phyloP scores from a whole-genome alignment of 2,797 vertebrate species.

The Brachyalestes nurse region DNA sequence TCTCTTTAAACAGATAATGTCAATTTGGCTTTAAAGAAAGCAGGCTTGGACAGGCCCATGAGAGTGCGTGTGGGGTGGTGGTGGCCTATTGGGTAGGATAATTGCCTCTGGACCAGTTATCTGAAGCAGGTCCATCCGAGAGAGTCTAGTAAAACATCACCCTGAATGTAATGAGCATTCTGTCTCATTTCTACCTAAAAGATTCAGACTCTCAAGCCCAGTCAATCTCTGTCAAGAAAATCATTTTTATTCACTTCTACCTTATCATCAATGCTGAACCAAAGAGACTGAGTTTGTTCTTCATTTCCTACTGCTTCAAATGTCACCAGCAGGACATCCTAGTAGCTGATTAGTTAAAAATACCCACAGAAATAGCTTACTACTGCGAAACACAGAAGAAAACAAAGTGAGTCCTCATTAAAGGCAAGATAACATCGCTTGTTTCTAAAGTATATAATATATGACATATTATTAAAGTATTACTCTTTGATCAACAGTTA shows the following conservation, averaged over 20 bases:
- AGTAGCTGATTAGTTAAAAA: background rate
- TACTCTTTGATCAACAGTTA: too few relatives aligned
- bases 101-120: too few relatives aligned
- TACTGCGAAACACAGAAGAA: too few relatives aligned
- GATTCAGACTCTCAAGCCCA: background rate
- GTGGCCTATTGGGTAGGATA: too few relatives aligned
- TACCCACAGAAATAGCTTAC: too few relatives aligned
- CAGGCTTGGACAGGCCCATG: background rate
- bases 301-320: background rate
- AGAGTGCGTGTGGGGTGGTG: background rate
- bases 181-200: background rate
- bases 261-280: background rate
- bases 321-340: background rate
- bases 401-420: too few relatives aligned
- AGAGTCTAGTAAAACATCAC: background rate
- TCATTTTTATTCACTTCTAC: background rate
- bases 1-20: too few relatives aligned
- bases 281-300: background rate
- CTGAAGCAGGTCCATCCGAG: background rate
- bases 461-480: too few relatives aligned
- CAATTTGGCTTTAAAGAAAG: background rate
- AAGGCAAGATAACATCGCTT: too few relatives aligned
- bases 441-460: too few relatives aligned
- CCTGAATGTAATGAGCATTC: background rate
- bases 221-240: background rate